These are phyloP conservation scores for Cyclura pinguis DNA, from an alignment of 2,797 vertebrate genomes.

Conservation along the genomic window DNA sequence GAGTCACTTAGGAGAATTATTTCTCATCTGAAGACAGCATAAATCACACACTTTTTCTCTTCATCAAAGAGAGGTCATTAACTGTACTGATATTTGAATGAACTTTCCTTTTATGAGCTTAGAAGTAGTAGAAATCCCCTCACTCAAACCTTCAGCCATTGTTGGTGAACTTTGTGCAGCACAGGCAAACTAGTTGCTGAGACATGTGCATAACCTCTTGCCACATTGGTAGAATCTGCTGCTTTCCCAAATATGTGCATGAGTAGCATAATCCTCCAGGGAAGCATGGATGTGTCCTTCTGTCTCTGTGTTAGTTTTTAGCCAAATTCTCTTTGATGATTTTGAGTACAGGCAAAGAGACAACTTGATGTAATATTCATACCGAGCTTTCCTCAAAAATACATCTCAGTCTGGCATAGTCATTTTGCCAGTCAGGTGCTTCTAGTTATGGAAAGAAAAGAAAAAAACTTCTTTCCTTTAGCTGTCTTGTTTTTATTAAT, in stretches of 20 bases:
- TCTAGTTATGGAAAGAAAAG: background rate
- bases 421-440: background rate
- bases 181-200: background rate
- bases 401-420: background rate
- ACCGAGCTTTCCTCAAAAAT: constrained; percentile 7
- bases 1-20: background rate
- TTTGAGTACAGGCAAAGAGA: constrained; percentile 9
- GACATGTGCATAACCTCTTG: background rate
- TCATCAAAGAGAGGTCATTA: background rate
- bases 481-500: background rate
- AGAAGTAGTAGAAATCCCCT: background rate
- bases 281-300: background rate
- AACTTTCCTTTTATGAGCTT: background rate
- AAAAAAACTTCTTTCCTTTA: background rate
- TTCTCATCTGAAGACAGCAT: background rate
- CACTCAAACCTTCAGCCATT: too few relatives aligned
- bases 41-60: background rate
- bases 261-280: background rate
- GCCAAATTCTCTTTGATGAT: background rate
- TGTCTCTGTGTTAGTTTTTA: constrained; percentile 21
- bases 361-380: constrained; percentile 12
- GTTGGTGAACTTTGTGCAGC: background rate
- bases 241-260: background rate
- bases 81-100: background rate
- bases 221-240: background rate